Evolutionary conservation across 2,888 invertebrate genomes (phyloP), one percentile per base, ranked within the genome.

Genomic region (Torymus texanus): DNA sequence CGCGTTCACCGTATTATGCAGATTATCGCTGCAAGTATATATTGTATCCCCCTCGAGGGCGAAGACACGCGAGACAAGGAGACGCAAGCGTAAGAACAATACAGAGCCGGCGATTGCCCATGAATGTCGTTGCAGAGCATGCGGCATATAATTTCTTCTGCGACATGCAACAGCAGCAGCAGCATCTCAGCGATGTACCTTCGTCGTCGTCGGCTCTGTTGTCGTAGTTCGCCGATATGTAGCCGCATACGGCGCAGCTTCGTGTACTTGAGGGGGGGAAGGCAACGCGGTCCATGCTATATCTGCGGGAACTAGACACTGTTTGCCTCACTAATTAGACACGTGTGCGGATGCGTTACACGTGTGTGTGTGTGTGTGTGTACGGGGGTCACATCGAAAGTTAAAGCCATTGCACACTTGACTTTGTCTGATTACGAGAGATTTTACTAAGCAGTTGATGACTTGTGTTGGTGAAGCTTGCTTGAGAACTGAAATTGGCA

Each of bases 271-370:
- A 21, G 56, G 51, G 29, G 16, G 16, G 16, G n/a, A 29, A 41
- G 24, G 56, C n/a, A 65, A n/a, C n/a, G 59, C 62, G 75, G 72
- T 50, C 62, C 67, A 21, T 21, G 79, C 71, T 70, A 62, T 68
- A 74, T 24, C 41, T 41, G 41, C 41, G 61, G 41, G 63, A 61
- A 59, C 73, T 51, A 56, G 61, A 73, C 66, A 61, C 78, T 71
- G 88, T 87, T 88, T 88, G 87, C 88, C 84, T 85, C 86, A 84
- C 87, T 89, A 88, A 89, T 89, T 88, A 88, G 86, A 85, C 87
- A 86, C 85, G 81, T 81, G 80, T 70, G 76, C 53, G 18, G 62
- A 58, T 24, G 73, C 72, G 62, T 80, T 76, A 68, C 58, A 72
- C 50, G 61, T 16, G 62, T 53, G 10, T n/a, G 10, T n/a, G 24